Evolutionary conservation across 64 coral and sea anemone species (phyloP), one percentile per base, ranked within the genome.

Genomic region (Stichodactyla mertensii): DNA sequence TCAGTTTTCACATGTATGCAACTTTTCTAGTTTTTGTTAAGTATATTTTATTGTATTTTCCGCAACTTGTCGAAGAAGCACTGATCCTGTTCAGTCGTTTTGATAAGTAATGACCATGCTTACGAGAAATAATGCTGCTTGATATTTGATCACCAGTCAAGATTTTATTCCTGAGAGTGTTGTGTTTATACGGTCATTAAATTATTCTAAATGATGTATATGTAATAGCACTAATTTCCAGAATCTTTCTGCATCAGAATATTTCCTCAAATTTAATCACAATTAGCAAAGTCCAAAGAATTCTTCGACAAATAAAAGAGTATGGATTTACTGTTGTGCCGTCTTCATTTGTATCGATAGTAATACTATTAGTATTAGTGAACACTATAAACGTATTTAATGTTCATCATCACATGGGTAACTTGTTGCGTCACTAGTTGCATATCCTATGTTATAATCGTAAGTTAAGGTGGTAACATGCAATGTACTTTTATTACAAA

Each of bases 361-460:
- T 74, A 8, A 27, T 74, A 27, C 4, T 12, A 24, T 26, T 71
- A 7, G 0, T 27, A 4, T 31, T 74, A 27, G 2, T 45, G 36
- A 45, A 45, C 36, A 2, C 36, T 45, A 4, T 45, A 45, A 45
- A 45, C 13, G 69, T 8, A 10, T 31, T 74, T 74, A n/a, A 74
- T 74, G 24, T 12, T 74, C 69, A 10, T 74, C 69, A 10, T 74
- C 69, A 74, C 69, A 36, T 14, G 16, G 24, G 1, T 74, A 23
- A 13, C 69, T 74, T 11, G 24, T 74, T 23, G 24, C 24, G 69
- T 74, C 69, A 74, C 69, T 27, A 74, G 69, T 10, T 28, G 69
- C 69, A 74, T 74, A 74, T 36, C 69, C 69, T 74, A 74, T 23
- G 69, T 74, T 74, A 9, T 74, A 74, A 13, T 74, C n/a, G 27